phyloP scores from a whole-genome alignment of 1,140 invertebrate genomes.

The Drosophila lowei region DNA sequence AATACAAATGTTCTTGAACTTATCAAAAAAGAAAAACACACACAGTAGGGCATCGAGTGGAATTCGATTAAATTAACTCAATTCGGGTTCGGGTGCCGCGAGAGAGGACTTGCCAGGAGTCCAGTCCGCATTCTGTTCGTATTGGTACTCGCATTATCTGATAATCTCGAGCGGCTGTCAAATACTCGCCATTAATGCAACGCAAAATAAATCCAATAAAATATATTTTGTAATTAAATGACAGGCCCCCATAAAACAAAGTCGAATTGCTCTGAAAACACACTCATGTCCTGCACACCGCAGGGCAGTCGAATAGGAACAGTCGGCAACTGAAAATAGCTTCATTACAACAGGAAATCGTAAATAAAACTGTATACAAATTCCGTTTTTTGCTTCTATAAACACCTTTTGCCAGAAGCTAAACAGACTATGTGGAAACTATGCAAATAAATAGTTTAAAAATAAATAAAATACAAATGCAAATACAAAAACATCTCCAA shows the following conservation, averaged over 20 bases:
- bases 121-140: constrained; percentile 7
- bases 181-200: not conserved
- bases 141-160: constrained; percentile 20
- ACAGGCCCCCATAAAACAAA: constrained; percentile 22
- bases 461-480: too few relatives aligned
- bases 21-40: constrained; percentile 14
- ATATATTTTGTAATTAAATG: constrained; percentile 24
- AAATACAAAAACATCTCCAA: too few relatives aligned
- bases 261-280: not conserved
- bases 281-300: too few relatives aligned
- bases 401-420: too few relatives aligned
- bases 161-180: constrained; percentile 35
- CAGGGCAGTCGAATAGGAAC: too few relatives aligned
- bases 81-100: not conserved
- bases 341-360: too few relatives aligned
- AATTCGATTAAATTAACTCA: constrained; percentile 45
- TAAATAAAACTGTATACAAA: too few relatives aligned
- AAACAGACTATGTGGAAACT: too few relatives aligned
- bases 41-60: constrained; percentile 38
- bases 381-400: too few relatives aligned
- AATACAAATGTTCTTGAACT: constrained; percentile 37
- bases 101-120: not conserved
- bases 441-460: too few relatives aligned
- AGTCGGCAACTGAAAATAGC: too few relatives aligned
- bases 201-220: constrained; percentile 24